phyloP scores from a whole-genome alignment of 2,113 vertebrate species.

The Heterochromis multidens region DNA sequence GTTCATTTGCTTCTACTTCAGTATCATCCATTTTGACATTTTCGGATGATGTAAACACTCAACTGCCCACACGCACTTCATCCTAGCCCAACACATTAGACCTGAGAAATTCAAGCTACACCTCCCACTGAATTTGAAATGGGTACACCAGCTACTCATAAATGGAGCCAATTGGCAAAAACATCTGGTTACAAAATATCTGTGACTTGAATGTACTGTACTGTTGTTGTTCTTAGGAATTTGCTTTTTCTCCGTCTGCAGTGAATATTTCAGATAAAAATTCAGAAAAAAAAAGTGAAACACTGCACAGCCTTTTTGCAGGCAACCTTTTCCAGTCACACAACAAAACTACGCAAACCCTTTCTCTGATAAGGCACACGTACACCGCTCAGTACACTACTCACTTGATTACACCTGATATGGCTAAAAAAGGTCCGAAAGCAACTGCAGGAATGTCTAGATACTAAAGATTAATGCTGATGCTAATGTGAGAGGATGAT shows the following conservation, averaged over 20 bases:
- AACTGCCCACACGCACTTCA: constrained; percentile 29
- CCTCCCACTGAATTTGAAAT: constrained; percentile 46
- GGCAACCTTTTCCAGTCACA: not conserved
- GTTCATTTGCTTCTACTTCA: constrained; percentile 54
- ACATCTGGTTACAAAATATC: constrained; percentile 42
- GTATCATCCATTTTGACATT: constrained; percentile 62
- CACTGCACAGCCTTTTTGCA: not conserved
- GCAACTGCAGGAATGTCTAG: not conserved
- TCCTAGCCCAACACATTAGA: constrained; percentile 29
- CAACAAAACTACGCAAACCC: not conserved
- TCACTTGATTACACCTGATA: not conserved
- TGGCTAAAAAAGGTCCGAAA: not conserved
- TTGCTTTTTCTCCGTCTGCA: not conserved
- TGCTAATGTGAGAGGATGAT: not conserved
- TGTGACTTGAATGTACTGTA: constrained; percentile 9
- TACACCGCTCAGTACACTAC: not conserved
- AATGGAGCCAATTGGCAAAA: constrained; percentile 43
- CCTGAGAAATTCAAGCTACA: constrained; percentile 43
- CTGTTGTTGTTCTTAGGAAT: not conserved
- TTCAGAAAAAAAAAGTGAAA: not conserved
- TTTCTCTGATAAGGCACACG: not conserved
- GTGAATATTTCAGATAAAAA: not conserved
- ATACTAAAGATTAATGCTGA: not conserved
- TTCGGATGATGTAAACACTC: constrained; percentile 56
- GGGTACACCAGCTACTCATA: constrained; percentile 16